Evolutionary conservation across 2,888 invertebrate species (phyloP).

Genomic region (Apeira syringaria): DNA sequence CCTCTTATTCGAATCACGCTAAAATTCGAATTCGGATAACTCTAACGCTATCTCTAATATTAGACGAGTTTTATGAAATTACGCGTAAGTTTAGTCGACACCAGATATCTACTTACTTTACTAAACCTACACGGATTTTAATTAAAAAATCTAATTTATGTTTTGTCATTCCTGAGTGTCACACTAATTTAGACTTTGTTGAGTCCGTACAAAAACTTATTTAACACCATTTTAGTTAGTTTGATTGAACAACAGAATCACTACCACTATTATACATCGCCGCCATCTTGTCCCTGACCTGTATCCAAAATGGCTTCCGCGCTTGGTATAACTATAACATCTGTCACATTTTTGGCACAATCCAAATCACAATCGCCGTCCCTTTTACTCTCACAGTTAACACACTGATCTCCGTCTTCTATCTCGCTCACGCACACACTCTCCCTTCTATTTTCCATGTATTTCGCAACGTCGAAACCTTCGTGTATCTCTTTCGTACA

Average conservation of each 20-base stretch:
- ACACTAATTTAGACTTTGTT: no score
- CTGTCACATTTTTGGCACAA: conserved; percentile 60
- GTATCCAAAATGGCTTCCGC: conserved; percentile 70
- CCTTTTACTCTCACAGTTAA: conserved; percentile 42
- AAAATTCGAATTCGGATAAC: no score
- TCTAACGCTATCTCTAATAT: no score
- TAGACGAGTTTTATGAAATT: no score
- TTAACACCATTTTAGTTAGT: no score
- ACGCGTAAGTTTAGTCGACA: no score
- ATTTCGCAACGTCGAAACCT: conserved; percentile 52
- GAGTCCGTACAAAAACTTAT: no score
- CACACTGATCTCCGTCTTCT: conserved; percentile 39
- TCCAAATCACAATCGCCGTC: conserved; percentile 45
- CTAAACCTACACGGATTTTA: no score
- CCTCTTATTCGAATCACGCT: no score
- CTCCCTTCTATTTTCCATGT: conserved; percentile 43
- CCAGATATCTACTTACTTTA: no score
- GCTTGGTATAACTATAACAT: conserved; percentile 71
- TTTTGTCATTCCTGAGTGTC: no score
- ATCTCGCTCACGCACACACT: conserved; percentile 42
- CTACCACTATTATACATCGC: conserved; percentile 16
- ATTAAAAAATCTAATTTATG: no score
- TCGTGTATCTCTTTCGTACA: conserved; percentile 49
- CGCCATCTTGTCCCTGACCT: conserved; percentile 41
- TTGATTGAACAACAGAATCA: neutral